These are phyloP conservation scores for Drosophila austrosaltans DNA, from an alignment of 2,888 invertebrate genomes.

Conservation along the genomic window DNA sequence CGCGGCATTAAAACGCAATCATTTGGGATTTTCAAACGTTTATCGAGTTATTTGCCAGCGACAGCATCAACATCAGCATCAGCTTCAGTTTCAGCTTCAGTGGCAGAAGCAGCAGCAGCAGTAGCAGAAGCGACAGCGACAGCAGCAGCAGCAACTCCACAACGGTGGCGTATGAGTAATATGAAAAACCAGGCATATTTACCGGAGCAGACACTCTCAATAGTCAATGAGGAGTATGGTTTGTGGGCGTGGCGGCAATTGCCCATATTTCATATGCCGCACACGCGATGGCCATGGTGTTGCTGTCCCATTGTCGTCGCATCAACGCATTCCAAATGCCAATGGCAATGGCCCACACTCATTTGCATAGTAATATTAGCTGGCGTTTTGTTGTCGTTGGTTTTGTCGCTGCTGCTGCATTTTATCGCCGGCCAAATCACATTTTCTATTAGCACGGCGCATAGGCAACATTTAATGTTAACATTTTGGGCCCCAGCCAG, in stretches of 20 bases:
- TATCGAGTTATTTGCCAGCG: conserved; percentile 80
- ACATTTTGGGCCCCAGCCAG: conserved; percentile 54
- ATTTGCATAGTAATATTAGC: conserved; percentile 79
- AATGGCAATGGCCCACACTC: conserved; percentile 65
- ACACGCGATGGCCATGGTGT: conserved; percentile 54
- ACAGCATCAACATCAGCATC: conserved; percentile 49
- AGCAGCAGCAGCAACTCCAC: conserved; percentile 35
- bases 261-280: conserved; percentile 68
- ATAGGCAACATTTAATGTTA: conserved; percentile 72
- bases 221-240: conserved; percentile 53
- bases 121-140: conserved; percentile 34
- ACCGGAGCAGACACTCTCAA: conserved; percentile 53
- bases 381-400: conserved; percentile 45
- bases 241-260: conserved; percentile 58
- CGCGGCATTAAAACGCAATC: conserved; percentile 83
- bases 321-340: conserved; percentile 39
- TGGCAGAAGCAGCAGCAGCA: conserved; percentile 62
- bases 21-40: conserved; percentile 82
- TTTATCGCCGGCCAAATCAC: conserved; percentile 68
- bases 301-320: conserved; percentile 27
- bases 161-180: conserved; percentile 76
- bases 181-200: conserved; percentile 57
- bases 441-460: conserved; percentile 77
- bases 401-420: conserved; percentile 41
- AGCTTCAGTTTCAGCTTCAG: conserved; percentile 47